phyloP scores from a whole-genome alignment of 1,140 invertebrate species.

The Samia ricini region DNA sequence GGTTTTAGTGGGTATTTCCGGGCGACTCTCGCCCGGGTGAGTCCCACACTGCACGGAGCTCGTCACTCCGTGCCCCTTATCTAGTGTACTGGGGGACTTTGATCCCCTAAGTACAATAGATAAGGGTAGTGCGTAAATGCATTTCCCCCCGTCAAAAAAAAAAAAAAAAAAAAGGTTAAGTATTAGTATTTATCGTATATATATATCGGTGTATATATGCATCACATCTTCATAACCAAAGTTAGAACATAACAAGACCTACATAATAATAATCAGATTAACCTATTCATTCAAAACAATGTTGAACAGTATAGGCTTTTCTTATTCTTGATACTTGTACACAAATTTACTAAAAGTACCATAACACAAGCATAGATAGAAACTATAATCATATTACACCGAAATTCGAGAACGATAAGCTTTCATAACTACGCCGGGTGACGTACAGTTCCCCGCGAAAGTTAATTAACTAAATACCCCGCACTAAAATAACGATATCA shows the following conservation, averaged over 20 bases:
- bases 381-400: slow-evolving; percentile 24
- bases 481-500: slow-evolving; percentile 2
- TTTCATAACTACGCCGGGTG: slow-evolving; percentile 15
- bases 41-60: too few species aligned
- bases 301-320: background rate
- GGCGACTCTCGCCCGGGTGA: too few species aligned
- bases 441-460: slow-evolving; percentile 15
- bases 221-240: too few species aligned
- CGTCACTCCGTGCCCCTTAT: too few species aligned
- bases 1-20: too few species aligned
- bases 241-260: background rate
- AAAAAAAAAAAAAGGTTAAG: too few species aligned
- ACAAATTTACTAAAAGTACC: slow-evolving; percentile 32
- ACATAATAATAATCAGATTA: background rate
- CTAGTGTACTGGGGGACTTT: too few species aligned
- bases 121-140: too few species aligned
- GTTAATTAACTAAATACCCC: slow-evolving; percentile 18
- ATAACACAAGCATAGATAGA: slow-evolving; percentile 23
- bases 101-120: too few species aligned
- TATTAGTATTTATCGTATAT: too few species aligned
- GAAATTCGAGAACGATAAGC: slow-evolving; percentile 19
- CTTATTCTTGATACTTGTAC: slow-evolving; percentile 22
- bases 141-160: too few species aligned
- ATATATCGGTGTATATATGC: too few species aligned
- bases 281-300: background rate